Evolutionary conservation across 2,888 invertebrate genomes (phyloP).

Genomic region (Andrena dorsata): DNA sequence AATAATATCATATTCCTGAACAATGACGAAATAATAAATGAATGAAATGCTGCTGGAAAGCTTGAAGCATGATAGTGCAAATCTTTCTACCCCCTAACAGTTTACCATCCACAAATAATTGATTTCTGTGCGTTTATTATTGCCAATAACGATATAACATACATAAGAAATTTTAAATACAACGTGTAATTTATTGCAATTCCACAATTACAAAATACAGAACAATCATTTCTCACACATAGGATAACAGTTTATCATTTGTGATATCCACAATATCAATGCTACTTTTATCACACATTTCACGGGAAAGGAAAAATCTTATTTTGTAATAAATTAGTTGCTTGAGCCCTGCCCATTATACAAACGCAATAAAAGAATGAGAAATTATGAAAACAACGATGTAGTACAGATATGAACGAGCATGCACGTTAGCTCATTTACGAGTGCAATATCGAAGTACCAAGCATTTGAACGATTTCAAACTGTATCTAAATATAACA

Average conservation of each 20-base stretch:
- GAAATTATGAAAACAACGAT: slow-evolving; percentile 10
- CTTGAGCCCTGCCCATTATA: neutral
- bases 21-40: neutral
- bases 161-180: neutral
- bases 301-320: neutral
- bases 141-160: neutral
- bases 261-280: neutral
- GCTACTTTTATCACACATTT: neutral
- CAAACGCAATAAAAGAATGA: neutral
- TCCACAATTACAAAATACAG: neutral
- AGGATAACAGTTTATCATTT: neutral
- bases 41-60: slow-evolving; percentile 23
- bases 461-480: slow-evolving; percentile 47
- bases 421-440: slow-evolving; percentile 54
- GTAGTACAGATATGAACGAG: slow-evolving; percentile 13
- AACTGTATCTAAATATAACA: slow-evolving; percentile 45
- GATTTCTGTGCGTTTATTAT: neutral
- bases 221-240: neutral
- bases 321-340: neutral
- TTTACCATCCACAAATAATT: neutral
- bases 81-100: neutral
- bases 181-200: neutral
- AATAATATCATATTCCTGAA: neutral
- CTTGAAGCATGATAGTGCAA: slow-evolving; percentile 29
- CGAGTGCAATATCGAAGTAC: slow-evolving; percentile 36